These are phyloP conservation scores for Drosophila nasuta DNA, from an alignment of 1,140 invertebrate species.

Conservation along the genomic window DNA sequence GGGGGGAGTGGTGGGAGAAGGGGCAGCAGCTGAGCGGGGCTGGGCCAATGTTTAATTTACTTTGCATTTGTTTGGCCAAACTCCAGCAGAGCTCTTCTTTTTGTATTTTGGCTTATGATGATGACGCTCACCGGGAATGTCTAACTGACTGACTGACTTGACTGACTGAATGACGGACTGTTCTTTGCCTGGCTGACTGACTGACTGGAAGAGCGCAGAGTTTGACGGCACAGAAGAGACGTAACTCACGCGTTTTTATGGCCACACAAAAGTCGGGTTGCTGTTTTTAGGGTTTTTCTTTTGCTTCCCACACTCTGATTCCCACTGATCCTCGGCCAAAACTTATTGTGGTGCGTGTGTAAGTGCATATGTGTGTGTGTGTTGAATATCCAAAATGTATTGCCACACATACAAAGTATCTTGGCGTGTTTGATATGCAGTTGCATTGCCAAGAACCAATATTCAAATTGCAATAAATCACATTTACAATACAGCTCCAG, in stretches of 20 bases:
- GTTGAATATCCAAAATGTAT: constrained; percentile 40
- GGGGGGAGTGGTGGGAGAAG: constrained; percentile 9
- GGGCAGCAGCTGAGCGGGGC: constrained; percentile 34
- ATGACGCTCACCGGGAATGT: constrained; percentile 34
- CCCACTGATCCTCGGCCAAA: constrained; percentile 58
- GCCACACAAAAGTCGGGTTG: constrained; percentile 66
- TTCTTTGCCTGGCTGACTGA: neutral
- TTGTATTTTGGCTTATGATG: constrained; percentile 38
- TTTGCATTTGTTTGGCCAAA: constrained; percentile 79
- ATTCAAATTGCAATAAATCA: no score
- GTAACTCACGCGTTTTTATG: constrained; percentile 78
- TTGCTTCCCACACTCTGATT: constrained; percentile 65
- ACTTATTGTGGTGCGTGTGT: constrained; percentile 13
- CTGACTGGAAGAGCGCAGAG: neutral
- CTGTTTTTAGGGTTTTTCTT: constrained; percentile 52
- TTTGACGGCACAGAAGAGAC: constrained; percentile 32
- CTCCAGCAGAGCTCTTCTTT: constrained; percentile 30
- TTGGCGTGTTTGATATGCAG: neutral
- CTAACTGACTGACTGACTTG: constrained; percentile 40
- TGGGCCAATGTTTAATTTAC: constrained; percentile 70
- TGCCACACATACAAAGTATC: constrained; percentile 1
- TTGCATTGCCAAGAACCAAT: no score
- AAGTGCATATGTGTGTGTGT: neutral
- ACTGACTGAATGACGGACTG: constrained; percentile 1
- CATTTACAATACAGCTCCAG: no score